These are phyloP conservation scores for Coenonympha arcania DNA, from an alignment of 2,888 invertebrate genomes.

Conservation along the genomic window DNA sequence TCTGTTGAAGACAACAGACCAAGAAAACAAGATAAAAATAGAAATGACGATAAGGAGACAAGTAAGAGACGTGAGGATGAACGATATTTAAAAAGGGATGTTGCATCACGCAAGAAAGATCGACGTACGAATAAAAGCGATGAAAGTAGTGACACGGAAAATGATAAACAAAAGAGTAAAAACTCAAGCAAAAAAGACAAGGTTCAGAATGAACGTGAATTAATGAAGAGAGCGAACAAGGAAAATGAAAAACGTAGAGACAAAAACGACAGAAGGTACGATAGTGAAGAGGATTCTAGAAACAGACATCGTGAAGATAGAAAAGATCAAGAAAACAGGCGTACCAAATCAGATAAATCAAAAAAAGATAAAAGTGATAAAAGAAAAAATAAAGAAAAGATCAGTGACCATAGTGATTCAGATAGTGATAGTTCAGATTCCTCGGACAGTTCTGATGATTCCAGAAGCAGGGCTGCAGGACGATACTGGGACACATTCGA, in stretches of 20 bases:
- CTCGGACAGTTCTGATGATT: constrained; percentile 17
- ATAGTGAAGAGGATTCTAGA: constrained; percentile 10
- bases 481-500: constrained; percentile 40
- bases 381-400: constrained; percentile 24
- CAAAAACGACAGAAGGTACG: constrained; percentile 20
- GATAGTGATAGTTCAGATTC: constrained; percentile 2
- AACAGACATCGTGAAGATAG: not conserved
- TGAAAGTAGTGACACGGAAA: not conserved
- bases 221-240: not conserved
- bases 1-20: not conserved
- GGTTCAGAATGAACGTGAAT: constrained; percentile 8
- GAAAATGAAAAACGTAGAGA: constrained; percentile 22
- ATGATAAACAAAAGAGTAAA: constrained; percentile 16
- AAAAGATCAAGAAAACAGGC: constrained; percentile 21
- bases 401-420: constrained; percentile 22
- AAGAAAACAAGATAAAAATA: constrained; percentile 4
- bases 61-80: not conserved
- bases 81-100: constrained; percentile 4
- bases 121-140: not conserved
- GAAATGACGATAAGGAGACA: not conserved
- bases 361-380: constrained; percentile 13
- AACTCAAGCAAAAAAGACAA: constrained; percentile 2
- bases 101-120: constrained; percentile 4
- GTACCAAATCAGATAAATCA: constrained; percentile 2
- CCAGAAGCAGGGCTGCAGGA: constrained; percentile 16